Evolutionary conservation across 2,888 invertebrate genomes (phyloP), one percentile per base, ranked within the genome.

Genomic region (Sympetrum striolatum): DNA sequence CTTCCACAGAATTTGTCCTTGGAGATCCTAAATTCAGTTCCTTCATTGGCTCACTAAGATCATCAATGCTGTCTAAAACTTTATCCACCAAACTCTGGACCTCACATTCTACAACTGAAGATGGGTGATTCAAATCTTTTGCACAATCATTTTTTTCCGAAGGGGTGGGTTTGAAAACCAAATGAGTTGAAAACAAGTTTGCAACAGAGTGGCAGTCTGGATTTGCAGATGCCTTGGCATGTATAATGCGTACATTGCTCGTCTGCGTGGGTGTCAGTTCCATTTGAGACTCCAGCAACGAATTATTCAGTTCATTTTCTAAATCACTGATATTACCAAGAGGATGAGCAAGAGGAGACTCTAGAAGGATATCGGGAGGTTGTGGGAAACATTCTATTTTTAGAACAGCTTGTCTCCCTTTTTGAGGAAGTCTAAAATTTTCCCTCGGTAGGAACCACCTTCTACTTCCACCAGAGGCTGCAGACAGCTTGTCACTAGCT

Each of bases 361-460:
- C 86, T 37, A 60, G 18, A 37, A 64, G 18, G n/a, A 60, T 2
- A 8, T 58, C n/a, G 6, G 60, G 10, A 8, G 37, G 14, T 86
- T 86, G 18, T 1, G 39, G 10, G 39, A n/a, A 6, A n/a, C 60
- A 86, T n/a, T 86, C 86, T 64, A 86, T 86, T 31, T 37, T 60
- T 64, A 86, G 39, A 37, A 86, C 37, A 18, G 86, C 86, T 60
- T 86, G 86, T 35, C 86, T 86, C n/a, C 86, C 86, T 60, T 86
- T 86, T 37, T 86, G 60, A 35, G 86, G 86, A 6, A 86, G 37
- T 60, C 39, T 86, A 14, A 86, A 86, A 64, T 86, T 86, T 39
- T 86, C 86, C 64, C 86, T 58, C n/a, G 86, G 86, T 22, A 86
- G 60, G 15, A 86, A 86, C 86, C 86, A 86, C 37, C 86, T 86